Evolutionary conservation across 2,797 vertebrate species (phyloP).

Genomic region (Dermochelys coriacea): DNA sequence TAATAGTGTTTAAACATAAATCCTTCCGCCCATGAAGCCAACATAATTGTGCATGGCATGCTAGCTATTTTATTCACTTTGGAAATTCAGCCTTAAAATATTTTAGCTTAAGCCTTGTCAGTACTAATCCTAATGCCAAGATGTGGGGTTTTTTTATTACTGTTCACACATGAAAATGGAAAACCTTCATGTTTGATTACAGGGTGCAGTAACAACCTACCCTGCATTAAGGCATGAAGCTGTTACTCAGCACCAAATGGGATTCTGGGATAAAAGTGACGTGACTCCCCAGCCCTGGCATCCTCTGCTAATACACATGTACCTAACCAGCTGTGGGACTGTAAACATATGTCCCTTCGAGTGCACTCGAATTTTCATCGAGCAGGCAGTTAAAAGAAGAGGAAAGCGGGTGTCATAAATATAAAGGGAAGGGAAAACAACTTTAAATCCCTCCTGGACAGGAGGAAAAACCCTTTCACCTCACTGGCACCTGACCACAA

Average conservation of each 20-base stretch:
- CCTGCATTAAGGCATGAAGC: slow-evolving; percentile 32
- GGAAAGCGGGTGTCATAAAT: not conserved
- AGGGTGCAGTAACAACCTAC: slow-evolving; percentile 72
- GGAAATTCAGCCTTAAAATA: slow-evolving; percentile 72
- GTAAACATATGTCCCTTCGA: slow-evolving; percentile 64
- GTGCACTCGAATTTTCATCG: slow-evolving; percentile 61
- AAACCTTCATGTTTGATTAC: slow-evolving; percentile 78
- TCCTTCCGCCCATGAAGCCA: slow-evolving; percentile 66
- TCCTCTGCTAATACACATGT: slow-evolving; percentile 43
- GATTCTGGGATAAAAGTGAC: slow-evolving; percentile 70
- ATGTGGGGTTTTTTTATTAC: slow-evolving; percentile 75
- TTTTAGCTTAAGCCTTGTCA: slow-evolving; percentile 76
- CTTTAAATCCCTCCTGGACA: no score
- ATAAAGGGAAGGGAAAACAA: no score
- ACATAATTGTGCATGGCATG: slow-evolving; percentile 56
- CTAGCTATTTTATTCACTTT: slow-evolving; percentile 62
- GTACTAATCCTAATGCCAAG: slow-evolving; percentile 80
- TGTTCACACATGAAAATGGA: slow-evolving; percentile 74
- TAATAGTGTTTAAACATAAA: slow-evolving; percentile 77
- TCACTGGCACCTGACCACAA: no score
- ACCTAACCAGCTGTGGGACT: slow-evolving; percentile 65
- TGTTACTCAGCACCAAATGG: slow-evolving; percentile 55
- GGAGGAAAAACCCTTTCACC: no score
- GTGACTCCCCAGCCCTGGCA: slow-evolving; percentile 57
- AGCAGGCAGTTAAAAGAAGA: slow-evolving; percentile 14